phyloP scores from a whole-genome alignment of 35 echinoderm and acorn worm genomes.

The Ptychodera flava region DNA sequence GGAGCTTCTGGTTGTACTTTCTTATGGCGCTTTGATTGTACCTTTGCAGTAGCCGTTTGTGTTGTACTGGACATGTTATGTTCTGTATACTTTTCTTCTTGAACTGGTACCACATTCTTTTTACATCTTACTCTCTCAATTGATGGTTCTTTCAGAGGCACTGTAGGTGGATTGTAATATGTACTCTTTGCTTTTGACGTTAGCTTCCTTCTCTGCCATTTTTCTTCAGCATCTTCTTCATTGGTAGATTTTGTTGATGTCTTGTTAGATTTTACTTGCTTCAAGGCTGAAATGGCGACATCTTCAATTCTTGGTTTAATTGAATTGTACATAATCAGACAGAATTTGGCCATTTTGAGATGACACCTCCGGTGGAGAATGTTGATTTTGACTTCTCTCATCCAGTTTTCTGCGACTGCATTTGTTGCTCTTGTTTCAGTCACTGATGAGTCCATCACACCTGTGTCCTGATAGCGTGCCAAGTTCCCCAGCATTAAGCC shows the following conservation, averaged over 20 bases:
- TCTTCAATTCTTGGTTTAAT: background rate
- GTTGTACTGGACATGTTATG: background rate
- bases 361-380: background rate
- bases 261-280: background rate
- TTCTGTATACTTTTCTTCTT: background rate
- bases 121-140: background rate
- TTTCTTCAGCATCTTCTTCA: background rate
- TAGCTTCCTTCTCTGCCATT: background rate
- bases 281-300: background rate
- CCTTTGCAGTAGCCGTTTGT: background rate
- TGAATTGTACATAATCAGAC: background rate
- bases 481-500: background rate
- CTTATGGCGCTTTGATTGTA: no score
- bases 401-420: background rate
- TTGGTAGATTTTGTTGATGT: no score
- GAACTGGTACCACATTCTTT: background rate
- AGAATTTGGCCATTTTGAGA: background rate
- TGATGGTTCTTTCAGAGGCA: background rate
- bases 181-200: background rate
- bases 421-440: background rate
- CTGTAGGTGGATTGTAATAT: background rate
- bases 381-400: background rate
- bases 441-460: background rate
- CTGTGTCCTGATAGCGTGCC: background rate
- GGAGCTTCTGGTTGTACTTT: no score